phyloP scores from a whole-genome alignment of 2,888 invertebrate genomes.

The Stenchaetothrips biformis region DNA sequence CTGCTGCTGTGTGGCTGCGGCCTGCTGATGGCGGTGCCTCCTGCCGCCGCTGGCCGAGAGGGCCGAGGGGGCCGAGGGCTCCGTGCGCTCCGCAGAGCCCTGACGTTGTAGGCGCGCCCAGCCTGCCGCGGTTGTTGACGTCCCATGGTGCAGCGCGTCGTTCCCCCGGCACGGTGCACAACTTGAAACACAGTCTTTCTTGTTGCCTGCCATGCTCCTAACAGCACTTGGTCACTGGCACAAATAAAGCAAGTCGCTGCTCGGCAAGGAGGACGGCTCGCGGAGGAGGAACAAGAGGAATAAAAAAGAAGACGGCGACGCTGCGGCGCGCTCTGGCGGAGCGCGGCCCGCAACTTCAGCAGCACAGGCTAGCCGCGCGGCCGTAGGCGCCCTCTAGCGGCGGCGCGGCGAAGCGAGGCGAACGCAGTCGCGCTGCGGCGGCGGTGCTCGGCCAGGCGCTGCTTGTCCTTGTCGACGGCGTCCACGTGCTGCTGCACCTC shows the following conservation, averaged over 20 bases:
- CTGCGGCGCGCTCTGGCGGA: neutral
- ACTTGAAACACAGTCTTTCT: neutral
- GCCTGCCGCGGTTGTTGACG: conserved; percentile 33
- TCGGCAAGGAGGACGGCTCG: neutral
- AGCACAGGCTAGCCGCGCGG: neutral
- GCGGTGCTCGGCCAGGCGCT: neutral
- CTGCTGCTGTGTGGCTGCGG: conserved; percentile 27
- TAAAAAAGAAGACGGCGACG: neutral
- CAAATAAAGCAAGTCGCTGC: conserved; percentile 19
- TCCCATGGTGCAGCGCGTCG: conserved; percentile 30
- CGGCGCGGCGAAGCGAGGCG: neutral
- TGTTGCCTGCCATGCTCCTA: neutral
- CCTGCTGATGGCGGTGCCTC: conserved; percentile 43
- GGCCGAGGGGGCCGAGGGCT: conserved; percentile 27
- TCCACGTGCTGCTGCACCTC: no score
- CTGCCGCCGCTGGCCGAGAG: conserved; percentile 30
- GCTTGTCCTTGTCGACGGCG: neutral
- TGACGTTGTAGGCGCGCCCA: no score
- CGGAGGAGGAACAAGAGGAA: conserved; percentile 19
- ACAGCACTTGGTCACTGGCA: neutral
- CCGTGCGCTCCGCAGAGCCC: no score
- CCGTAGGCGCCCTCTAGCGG: neutral
- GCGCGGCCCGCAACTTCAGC: neutral
- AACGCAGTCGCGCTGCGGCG: neutral
- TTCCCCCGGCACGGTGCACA: neutral